phyloP scores from a whole-genome alignment of 2,113 vertebrate genomes.

The Zosterops hypoxanthus region DNA sequence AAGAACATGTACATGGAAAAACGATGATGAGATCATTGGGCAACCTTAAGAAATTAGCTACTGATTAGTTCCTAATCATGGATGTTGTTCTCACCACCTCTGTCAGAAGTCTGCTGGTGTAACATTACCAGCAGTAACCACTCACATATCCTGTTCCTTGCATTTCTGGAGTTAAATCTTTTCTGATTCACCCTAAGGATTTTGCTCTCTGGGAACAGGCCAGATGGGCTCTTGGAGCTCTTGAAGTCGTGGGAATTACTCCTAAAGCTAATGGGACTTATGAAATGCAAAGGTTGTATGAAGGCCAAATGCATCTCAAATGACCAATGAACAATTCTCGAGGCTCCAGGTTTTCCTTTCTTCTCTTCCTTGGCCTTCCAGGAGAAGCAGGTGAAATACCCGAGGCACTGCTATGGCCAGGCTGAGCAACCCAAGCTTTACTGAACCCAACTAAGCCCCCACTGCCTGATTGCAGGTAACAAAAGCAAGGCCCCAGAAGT shows the following conservation, averaged over 20 bases:
- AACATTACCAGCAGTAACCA: neutral
- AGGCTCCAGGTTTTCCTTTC: neutral
- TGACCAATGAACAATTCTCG: neutral
- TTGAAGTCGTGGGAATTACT: neutral
- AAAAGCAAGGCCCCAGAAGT: neutral
- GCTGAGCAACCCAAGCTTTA: neutral
- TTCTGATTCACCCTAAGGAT: neutral
- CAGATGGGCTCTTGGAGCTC: neutral
- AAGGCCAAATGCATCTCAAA: neutral
- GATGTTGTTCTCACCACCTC: neutral
- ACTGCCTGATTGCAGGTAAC: neutral
- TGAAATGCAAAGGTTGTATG: neutral
- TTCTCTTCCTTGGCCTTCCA: neutral
- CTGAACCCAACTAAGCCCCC: neutral
- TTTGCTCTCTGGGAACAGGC: neutral
- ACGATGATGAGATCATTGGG: neutral
- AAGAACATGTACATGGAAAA: neutral
- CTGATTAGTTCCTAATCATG: neutral
- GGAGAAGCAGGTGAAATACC: neutral
- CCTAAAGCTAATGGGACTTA: neutral
- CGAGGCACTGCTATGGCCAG: neutral
- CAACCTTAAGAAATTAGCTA: neutral
- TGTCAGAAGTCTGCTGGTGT: neutral
- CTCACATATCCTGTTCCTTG: neutral
- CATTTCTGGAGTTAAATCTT: neutral